Evolutionary conservation across 2,113 vertebrate species (phyloP), one percentile per base, ranked within the genome.

Genomic region (Prochilodus magdalenae): DNA sequence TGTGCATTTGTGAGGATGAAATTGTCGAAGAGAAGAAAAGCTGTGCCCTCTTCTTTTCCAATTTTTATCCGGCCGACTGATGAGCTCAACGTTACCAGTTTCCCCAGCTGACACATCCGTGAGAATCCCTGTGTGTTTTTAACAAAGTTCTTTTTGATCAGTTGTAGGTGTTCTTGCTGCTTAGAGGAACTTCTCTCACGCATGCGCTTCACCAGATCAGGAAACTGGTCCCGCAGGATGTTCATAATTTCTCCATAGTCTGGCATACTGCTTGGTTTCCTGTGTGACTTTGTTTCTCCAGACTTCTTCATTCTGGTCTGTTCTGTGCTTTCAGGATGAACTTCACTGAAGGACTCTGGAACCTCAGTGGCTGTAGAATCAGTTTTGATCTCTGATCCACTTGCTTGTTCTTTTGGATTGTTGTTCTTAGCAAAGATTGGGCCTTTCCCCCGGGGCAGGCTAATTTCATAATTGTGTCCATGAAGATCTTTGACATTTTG

Each of bases 1-100:
- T 84, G 76, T 53, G 59, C 69, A 57, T 79, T 79, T 72, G 81
- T 83, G 5, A 83, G 26, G 40, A 83, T 62, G 53, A 24, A 83
- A 15, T 6, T 8, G 6, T 36, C 33, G 6, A 36, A 36, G 33
- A 36, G 33, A 36, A 36, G 33, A 36, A 36, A 36, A 6, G 74
- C 76, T 29, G 76, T 79, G 16, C 75, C 82, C 44, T 16, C 0
- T n/a, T 5, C 3, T 2, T 7, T 59, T 14, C 16, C 47, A 18
- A 30, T 26, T 16, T 14, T 22, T 33, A 80, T 69, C 24, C 27
- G 8, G 70, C 77, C 74, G 13, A 80, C 71, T 27, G 76, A 79
- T 27, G 29, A 30, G 18, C 71, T 67, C 29, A 29, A 36, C 0
- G 69, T 5, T 29, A 75, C 59, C 16, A 60, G 47, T 33, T 27